phyloP scores from a whole-genome alignment of 2,888 invertebrate species.

The Stenoptilia bipunctidactyla region DNA sequence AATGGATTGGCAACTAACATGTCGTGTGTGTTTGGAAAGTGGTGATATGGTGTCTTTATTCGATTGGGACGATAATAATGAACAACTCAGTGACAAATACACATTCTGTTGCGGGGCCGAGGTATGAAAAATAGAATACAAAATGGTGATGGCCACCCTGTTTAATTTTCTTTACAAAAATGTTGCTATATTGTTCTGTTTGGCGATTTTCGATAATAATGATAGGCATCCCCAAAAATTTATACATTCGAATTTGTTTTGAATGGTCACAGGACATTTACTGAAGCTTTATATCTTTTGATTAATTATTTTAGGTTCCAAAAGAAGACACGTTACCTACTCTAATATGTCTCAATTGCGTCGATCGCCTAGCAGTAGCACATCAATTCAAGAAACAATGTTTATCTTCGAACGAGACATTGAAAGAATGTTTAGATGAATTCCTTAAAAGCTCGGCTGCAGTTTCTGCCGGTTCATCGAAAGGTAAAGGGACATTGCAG shows the following conservation, averaged over 20 bases:
- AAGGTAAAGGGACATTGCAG: conserved; percentile 34
- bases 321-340: conserved; percentile 61
- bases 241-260: too few relatives aligned
- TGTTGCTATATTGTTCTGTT: conserved; percentile 64
- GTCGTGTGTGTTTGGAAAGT: conserved; percentile 61
- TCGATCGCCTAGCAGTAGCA: conserved; percentile 56
- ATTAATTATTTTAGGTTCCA: conserved; percentile 38
- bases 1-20: conserved; percentile 70
- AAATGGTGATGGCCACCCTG: conserved; percentile 72
- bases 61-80: conserved; percentile 69
- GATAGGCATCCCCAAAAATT: conserved; percentile 54
- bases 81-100: conserved; percentile 66
- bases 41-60: conserved; percentile 67
- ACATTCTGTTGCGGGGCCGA: conserved; percentile 59
- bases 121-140: conserved; percentile 60
- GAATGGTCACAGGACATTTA: too few relatives aligned
- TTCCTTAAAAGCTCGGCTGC: conserved; percentile 51
- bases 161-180: conserved; percentile 55
- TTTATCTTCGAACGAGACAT: conserved; percentile 53
- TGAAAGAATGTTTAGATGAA: conserved; percentile 61
- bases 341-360: conserved; percentile 61
- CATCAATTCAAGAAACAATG: conserved; percentile 67
- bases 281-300: conserved; percentile 17
- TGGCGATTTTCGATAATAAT: conserved; percentile 43
- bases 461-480: conserved; percentile 32